A percentile compares a stretch with the other conserved stretches of the same genome.
Evolutionary conservation across 1,140 invertebrate species (phyloP).

Genomic region (Scaptodrosophila lebanonensis): DNA sequence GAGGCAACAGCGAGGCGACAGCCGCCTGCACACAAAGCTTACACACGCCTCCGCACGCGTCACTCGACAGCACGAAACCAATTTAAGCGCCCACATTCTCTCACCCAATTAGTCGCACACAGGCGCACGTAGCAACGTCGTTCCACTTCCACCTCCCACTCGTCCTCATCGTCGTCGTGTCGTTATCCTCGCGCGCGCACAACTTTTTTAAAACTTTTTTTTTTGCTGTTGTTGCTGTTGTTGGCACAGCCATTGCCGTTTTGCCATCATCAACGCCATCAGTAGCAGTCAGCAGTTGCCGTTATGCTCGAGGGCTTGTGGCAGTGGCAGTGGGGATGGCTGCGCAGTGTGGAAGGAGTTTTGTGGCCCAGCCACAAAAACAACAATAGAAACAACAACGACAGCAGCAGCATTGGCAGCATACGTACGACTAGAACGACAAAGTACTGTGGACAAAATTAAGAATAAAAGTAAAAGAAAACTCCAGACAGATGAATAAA

Average conservation of each 20-base stretch:
- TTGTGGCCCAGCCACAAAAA: constrained; percentile 57
- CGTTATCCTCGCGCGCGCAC: constrained; percentile 71
- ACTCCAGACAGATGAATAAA: too few relatives aligned
- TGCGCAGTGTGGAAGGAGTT: constrained; percentile 5
- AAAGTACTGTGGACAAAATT: too few relatives aligned
- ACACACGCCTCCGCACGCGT: constrained; percentile 73
- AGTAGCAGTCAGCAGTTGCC: constrained; percentile 62
- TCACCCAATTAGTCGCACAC: constrained; percentile 74
- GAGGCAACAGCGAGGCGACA: constrained; percentile 18
- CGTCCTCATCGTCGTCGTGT: constrained; percentile 48
- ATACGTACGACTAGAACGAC: too few relatives aligned
- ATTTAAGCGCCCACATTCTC: constrained; percentile 74
- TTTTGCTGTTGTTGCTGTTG: constrained; percentile 40
- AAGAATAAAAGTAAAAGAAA: too few relatives aligned
- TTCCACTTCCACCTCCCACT: constrained; percentile 26
- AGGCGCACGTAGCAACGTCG: constrained; percentile 29
- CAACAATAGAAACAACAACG: constrained; percentile 59
- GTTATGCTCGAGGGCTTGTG: too few relatives aligned
- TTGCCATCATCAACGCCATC: constrained; percentile 72
- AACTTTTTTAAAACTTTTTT: too few relatives aligned
- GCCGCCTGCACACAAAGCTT: constrained; percentile 52
- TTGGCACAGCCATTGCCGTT: constrained; percentile 35
- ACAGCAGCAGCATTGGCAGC: constrained; percentile 19
- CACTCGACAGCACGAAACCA: constrained; percentile 74
- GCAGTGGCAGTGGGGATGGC: constrained; percentile 13